Percentiles rank a stretch among this genome's conserved stretches.
Evolutionary conservation across 2,113 vertebrate species (phyloP).

Genomic region (Phainopepla nitens): DNA sequence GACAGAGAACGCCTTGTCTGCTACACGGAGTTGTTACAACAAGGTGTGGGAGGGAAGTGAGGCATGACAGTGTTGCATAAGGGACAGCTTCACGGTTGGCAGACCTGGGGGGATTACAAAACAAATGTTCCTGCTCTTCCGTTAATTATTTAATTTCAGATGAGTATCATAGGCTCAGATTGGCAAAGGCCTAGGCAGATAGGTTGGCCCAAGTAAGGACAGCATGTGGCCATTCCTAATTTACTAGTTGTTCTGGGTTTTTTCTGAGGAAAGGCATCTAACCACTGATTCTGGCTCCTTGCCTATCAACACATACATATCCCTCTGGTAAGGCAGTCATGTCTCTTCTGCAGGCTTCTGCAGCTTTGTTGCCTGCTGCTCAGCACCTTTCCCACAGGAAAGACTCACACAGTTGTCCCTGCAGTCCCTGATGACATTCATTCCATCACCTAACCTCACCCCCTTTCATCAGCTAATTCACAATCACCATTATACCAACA

Average conservation of each 20-base stretch:
- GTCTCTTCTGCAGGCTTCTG: not conserved
- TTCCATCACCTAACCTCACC: not conserved
- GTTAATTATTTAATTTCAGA: not conserved
- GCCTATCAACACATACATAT: accelerated
- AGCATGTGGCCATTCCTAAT: not conserved
- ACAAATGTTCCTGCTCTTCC: not conserved
- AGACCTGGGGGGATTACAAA: not conserved
- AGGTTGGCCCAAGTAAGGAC: not conserved
- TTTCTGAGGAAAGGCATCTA: not conserved
- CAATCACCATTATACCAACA: not conserved
- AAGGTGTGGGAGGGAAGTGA: not conserved
- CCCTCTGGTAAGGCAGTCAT: accelerated
- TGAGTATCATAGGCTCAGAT: not conserved
- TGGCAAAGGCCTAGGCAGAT: not conserved
- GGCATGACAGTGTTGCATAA: not conserved
- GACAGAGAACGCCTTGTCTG: not conserved
- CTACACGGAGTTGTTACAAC: not conserved
- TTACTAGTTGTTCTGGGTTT: not conserved
- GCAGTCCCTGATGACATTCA: not conserved
- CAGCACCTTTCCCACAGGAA: not conserved
- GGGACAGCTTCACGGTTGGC: not conserved
- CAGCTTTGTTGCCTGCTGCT: not conserved
- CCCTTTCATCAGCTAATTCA: not conserved
- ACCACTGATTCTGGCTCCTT: not conserved
- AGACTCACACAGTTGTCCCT: not conserved